Percentiles rank a stretch among this genome's conserved stretches.
phyloP scores from a whole-genome alignment of 2,797 vertebrate species.

The Artibeus jamaicensis region DNA sequence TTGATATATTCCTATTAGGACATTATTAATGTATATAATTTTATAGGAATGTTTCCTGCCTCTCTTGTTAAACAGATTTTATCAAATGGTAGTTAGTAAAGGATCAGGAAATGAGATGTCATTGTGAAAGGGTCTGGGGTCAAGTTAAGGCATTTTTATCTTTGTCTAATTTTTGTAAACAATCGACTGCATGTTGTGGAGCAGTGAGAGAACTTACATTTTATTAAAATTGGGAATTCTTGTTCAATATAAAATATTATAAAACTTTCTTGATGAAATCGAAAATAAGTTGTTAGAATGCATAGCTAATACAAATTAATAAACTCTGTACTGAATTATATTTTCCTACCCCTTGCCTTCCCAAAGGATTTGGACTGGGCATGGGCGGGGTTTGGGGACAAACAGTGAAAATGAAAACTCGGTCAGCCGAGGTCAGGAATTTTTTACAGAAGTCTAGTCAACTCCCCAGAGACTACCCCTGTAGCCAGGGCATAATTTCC shows the following conservation, averaged over 20 bases:
- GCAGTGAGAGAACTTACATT: not conserved
- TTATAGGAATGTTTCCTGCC: not conserved
- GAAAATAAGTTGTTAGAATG: conserved; percentile 7
- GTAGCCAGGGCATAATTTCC: conserved; percentile 31
- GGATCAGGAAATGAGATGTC: not conserved
- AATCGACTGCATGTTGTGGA: not conserved
- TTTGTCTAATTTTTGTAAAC: not conserved
- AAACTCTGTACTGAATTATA: not conserved
- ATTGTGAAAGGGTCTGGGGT: not conserved
- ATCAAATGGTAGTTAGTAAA: conserved; percentile 1
- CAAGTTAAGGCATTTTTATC: not conserved
- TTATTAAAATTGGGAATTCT: not conserved
- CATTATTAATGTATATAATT: conserved; percentile 2
- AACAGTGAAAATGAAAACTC: conserved; percentile 1
- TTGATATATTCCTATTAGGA: not conserved
- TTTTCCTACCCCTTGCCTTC: not conserved
- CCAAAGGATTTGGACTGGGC: not conserved
- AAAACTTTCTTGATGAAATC: not conserved
- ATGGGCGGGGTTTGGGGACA: not conserved
- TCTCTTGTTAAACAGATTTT: conserved; percentile 29
- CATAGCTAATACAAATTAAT: not conserved
- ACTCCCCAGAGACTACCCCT: conserved; percentile 8
- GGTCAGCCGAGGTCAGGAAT: conserved; percentile 35
- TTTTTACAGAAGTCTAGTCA: not conserved
- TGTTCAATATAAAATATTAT: not conserved